Base-by-base conservation (phyloP, 2,888 invertebrate species). In the Dusona sp. region DNA sequence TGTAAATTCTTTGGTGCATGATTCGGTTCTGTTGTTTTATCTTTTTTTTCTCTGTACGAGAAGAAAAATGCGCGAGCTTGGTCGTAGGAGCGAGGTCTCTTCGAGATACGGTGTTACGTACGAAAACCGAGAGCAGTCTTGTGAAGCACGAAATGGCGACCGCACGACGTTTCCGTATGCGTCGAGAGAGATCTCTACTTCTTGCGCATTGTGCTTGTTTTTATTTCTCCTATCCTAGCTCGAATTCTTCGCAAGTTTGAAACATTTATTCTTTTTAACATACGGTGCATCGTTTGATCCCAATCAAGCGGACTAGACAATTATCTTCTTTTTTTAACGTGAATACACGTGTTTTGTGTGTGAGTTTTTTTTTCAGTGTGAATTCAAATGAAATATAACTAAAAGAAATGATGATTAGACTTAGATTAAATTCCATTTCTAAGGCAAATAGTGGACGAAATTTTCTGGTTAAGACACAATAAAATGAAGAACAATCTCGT, bases 91-190 rank as follows among this genome's bases (percentile, higher is more conserved):
- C n/a, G 65, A 73, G 29, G 13, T 38, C 19, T 22, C 7, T 16
- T 51, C n/a, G 73, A 51, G 73, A 73, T n/a, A 57, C 36, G 54
- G 67, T 36, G 67, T 67, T 67, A 67, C 67, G 67, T 38, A 61
- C 61, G 61, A 29, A 29, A 61, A 13, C 29, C 61, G 13, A 61
- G 61, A 16, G 16, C 61, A 61, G 61, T 38, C 57, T 57, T 38
- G 74, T 70, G 79, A 25, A 22, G 36, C 78, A 77, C 80, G 83
- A 83, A 82, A 82, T 82, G 80, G 80, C 83, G 61, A 68, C 73
- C 70, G 79, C 13, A 48, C 61, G 70, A 79, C 48, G 77, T 61
- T 70, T 64, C 64, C 29, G 3, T 19, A 51, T 25, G 75, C 75
- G 48, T 61, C 74, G 38, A 67, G 38, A 45, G 19, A n/a, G 65